Conservation (phyloP, 2,888 invertebrate species). For the Cotesia congregata region DNA sequence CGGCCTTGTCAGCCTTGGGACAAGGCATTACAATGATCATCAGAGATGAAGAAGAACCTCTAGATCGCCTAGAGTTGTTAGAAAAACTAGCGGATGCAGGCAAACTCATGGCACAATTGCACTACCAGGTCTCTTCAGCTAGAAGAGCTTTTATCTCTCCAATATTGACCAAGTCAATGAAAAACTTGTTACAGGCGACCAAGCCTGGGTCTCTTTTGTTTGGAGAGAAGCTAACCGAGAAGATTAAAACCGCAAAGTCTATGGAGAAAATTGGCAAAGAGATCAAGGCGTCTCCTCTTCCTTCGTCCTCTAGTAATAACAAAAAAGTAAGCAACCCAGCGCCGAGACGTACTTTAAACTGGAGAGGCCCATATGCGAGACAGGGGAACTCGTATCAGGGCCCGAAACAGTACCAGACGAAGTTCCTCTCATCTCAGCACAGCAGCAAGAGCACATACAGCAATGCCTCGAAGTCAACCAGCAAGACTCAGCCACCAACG, state of each 20-base stretch:
- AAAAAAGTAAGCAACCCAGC: constrained; percentile 13
- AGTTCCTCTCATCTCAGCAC: constrained; percentile 1
- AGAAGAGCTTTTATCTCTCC: constrained; percentile 39
- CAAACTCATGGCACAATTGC: constrained; percentile 32
- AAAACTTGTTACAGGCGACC: constrained; percentile 38
- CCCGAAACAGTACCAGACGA: constrained; percentile 19
- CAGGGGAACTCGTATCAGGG: constrained; percentile 40
- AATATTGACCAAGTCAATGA: constrained; percentile 32
- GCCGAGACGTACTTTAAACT: constrained; percentile 37
- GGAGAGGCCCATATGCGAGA: constrained; percentile 36
- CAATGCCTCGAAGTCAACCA: constrained; percentile 10
- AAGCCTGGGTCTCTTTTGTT: constrained; percentile 35
- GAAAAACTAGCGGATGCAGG: constrained; percentile 37
- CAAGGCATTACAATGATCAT: constrained; percentile 42
- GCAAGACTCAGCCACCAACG: neutral
- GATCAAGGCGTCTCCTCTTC: constrained; percentile 26
- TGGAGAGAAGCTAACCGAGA: constrained; percentile 36
- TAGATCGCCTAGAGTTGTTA: constrained; percentile 34
- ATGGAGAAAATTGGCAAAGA: constrained; percentile 36
- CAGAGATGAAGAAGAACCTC: constrained; percentile 24
- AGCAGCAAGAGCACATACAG: constrained; percentile 9
- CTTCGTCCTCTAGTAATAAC: constrained; percentile 3
- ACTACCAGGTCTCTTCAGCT: constrained; percentile 34
- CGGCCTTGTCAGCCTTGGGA: constrained; percentile 43
- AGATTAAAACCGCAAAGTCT: constrained; percentile 39